These are phyloP conservation scores for Choristoneura fumiferana DNA, from an alignment of 1,140 invertebrate genomes.

Conservation along the genomic window DNA sequence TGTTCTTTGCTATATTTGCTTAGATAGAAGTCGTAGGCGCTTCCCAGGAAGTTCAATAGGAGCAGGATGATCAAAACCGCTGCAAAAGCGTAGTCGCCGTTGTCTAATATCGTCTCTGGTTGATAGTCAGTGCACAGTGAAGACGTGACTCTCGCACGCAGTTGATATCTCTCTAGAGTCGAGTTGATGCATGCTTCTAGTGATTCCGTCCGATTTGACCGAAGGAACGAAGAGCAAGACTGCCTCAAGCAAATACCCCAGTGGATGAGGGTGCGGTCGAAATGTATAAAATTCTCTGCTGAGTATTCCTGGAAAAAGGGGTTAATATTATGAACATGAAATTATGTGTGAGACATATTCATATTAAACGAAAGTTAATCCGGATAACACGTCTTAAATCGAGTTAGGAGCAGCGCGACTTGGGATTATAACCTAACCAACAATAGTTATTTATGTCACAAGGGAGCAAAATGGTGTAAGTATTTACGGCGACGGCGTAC, in stretches of 20 bases:
- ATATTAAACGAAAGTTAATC: no score
- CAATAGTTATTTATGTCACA: no score
- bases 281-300: constrained; percentile 42
- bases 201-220: neutral
- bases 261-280: constrained; percentile 58
- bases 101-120: constrained; percentile 26
- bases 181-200: constrained; percentile 42
- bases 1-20: constrained; percentile 19
- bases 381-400: no score
- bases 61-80: constrained; percentile 28
- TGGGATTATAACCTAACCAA: no score
- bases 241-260: constrained; percentile 55
- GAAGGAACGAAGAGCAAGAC: neutral
- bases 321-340: neutral
- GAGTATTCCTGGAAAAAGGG: constrained; percentile 36
- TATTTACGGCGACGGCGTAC: no score
- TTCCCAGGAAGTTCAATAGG: constrained; percentile 38
- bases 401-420: no score
- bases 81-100: constrained; percentile 27
- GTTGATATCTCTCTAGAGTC: constrained; percentile 29
- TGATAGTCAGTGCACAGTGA: constrained; percentile 25
- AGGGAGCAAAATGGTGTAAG: no score
- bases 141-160: constrained; percentile 31
- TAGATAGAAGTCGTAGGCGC: constrained; percentile 30
- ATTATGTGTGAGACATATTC: neutral